Evolutionary conservation across 2,888 invertebrate species (phyloP).

Genomic region (Amiota communis): DNA sequence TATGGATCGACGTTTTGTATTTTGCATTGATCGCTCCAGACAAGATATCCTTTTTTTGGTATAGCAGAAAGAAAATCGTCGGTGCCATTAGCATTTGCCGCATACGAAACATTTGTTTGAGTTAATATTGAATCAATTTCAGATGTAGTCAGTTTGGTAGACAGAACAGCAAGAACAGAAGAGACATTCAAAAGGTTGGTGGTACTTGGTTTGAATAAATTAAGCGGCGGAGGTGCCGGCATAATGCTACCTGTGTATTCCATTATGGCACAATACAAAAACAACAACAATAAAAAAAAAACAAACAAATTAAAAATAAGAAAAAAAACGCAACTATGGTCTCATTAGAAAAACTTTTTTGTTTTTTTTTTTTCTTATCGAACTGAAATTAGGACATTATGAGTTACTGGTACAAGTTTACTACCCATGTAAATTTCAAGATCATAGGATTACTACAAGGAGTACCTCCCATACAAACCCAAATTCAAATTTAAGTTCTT

Average conservation of each 20-base stretch:
- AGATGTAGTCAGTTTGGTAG: neutral
- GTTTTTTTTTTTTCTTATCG: too few relatives aligned
- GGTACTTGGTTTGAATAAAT: neutral
- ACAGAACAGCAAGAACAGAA: slow-evolving; percentile 3
- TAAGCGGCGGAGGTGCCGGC: neutral
- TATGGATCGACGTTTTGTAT: slow-evolving; percentile 79
- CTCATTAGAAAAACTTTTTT: too few relatives aligned
- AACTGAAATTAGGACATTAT: too few relatives aligned
- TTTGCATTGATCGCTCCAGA: slow-evolving; percentile 77
- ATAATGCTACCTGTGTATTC: neutral
- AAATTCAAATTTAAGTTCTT: too few relatives aligned
- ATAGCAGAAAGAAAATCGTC: neutral
- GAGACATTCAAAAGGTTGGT: slow-evolving; percentile 12
- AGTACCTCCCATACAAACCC: too few relatives aligned
- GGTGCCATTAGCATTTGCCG: slow-evolving; percentile 37
- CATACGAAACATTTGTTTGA: neutral
- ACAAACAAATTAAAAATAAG: slow-evolving; percentile 19
- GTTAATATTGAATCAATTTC: slow-evolving; percentile 6
- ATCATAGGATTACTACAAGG: too few relatives aligned
- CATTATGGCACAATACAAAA: neutral
- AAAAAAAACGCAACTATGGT: neutral
- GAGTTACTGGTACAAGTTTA: too few relatives aligned
- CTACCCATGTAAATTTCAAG: too few relatives aligned
- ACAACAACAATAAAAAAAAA: neutral
- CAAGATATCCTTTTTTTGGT: slow-evolving; percentile 70